Conservation (phyloP, 30 jellyfish, hydroid and myxozoan species). For the Rhopilema esculentum region DNA sequence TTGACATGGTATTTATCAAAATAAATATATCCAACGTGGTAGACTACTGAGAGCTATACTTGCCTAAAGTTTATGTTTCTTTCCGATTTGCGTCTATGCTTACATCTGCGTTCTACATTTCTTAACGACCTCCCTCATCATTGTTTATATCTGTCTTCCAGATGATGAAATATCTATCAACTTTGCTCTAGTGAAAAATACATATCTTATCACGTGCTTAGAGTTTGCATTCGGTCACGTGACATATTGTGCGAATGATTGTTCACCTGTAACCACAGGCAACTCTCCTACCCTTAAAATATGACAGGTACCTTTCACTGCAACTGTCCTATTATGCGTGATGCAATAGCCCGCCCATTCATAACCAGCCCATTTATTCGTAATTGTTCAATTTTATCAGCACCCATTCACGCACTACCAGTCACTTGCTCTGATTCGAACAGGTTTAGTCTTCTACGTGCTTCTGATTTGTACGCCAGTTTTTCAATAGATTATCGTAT, state of each 20-base stretch:
- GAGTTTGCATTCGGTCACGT: constrained; percentile 19
- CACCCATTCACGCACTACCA: neutral
- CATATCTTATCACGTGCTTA: neutral
- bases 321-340: neutral
- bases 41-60: neutral
- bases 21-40: no score
- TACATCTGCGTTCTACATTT: neutral
- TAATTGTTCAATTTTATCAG: neutral
- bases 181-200: neutral
- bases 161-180: neutral
- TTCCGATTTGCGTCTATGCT: neutral
- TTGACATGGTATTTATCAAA: no score
- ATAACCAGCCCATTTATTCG: neutral
- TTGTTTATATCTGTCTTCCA: neutral
- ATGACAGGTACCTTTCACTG: constrained; percentile 39
- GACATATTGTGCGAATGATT: constrained; percentile 17
- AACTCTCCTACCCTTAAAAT: constrained; percentile 15
- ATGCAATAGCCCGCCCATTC: constrained; percentile 16
- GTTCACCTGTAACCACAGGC: constrained; percentile 62
- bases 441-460: no score
- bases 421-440: neutral
- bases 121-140: neutral
- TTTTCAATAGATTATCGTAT: no score
- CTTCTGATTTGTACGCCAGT: no score
- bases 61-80: neutral